Evolutionary conservation across 2,797 vertebrate species (phyloP), one percentile per base, ranked within the genome.

Genomic region (Gymnocypris eckloni): DNA sequence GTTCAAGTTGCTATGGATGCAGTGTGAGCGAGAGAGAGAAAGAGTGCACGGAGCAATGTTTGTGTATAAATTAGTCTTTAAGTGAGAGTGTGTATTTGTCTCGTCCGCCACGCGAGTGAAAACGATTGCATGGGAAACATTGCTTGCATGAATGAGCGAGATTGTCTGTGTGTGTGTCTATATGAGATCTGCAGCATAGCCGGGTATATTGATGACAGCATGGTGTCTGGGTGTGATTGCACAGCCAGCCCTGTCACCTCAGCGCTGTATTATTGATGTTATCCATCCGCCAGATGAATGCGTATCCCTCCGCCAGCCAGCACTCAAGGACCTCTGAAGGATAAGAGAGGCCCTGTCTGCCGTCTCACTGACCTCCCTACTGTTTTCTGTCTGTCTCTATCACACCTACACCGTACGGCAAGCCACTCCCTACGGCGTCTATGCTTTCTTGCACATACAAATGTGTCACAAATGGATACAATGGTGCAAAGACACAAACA

Each of bases 251-350:
- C 94, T 94, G 94, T 95, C 96, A 95, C 93, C 93, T 88, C 92
- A 89, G 90, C 86, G 79, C 90, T 91, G 90, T 91, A 92, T 96
- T 96, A 97, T 96, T 96, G 94, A 96, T 96, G 95, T 92, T 95
- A 95, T 95, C 93, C 95, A 94, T 95, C 94, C 94, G 89, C 94
- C 92, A 96, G 94, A 96, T 96, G 93, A 96, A 96, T 95, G 94
- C 39, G 85, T 94, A 96, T 96, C 94, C 95, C 95, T 96, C 94
- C 94, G 90, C 93, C 90, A 92, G 90, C 88, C 91, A 90, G 90
- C 91, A 91, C 91, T 92, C 95, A 96, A 96, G 95, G 94, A 94
- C 94, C 93, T 90, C 93, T 95, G 94, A 96, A 96, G 95, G 95
- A 95, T 94, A 95, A 94, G 91, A 87, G 83, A 94, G 91, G 89